Evolutionary conservation across 1,140 invertebrate genomes (phyloP).

Genomic region (Pentalonia nigronervosa): DNA sequence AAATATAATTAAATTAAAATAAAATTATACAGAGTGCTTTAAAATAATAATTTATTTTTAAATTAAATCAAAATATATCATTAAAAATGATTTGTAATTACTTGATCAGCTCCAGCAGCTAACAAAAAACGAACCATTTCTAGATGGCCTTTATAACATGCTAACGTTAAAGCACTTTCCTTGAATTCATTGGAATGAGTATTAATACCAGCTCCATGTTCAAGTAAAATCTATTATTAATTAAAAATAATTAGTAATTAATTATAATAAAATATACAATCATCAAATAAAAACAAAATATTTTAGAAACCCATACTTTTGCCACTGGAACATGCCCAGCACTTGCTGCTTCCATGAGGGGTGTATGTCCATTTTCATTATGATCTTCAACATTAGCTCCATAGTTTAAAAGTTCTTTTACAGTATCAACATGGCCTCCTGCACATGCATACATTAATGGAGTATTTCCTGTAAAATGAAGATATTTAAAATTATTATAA

Average conservation of each 20-base stretch:
- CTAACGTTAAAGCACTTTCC: constrained; percentile 91
- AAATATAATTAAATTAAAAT: constrained; percentile 22
- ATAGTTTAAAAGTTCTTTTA: constrained; percentile 84
- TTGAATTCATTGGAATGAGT: constrained; percentile 99
- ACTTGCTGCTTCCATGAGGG: constrained; percentile 97
- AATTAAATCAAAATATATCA: not conserved
- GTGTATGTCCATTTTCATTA: constrained; percentile 98
- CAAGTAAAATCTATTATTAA: constrained; percentile 77
- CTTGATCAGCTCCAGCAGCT: constrained; percentile 90
- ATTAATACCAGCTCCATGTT: constrained; percentile 95
- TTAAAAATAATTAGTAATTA: constrained; percentile 61
- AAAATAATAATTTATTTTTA: not conserved
- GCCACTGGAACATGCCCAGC: constrained; percentile 95
- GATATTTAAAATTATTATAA: not conserved
- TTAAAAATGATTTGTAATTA: constrained; percentile 61
- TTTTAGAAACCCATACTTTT: constrained; percentile 67
- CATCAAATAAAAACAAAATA: constrained; percentile 27
- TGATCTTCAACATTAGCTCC: constrained; percentile 97
- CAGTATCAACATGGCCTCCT: constrained; percentile 92
- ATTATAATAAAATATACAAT: constrained; percentile 60
- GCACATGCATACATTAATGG: constrained; percentile 98
- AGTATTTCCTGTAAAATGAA: constrained; percentile 77
- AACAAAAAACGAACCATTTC: constrained; percentile 97
- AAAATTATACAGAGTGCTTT: not conserved
- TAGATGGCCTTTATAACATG: constrained; percentile 97